phyloP scores from a whole-genome alignment of 1,140 invertebrate genomes.

The Manduca sexta region DNA sequence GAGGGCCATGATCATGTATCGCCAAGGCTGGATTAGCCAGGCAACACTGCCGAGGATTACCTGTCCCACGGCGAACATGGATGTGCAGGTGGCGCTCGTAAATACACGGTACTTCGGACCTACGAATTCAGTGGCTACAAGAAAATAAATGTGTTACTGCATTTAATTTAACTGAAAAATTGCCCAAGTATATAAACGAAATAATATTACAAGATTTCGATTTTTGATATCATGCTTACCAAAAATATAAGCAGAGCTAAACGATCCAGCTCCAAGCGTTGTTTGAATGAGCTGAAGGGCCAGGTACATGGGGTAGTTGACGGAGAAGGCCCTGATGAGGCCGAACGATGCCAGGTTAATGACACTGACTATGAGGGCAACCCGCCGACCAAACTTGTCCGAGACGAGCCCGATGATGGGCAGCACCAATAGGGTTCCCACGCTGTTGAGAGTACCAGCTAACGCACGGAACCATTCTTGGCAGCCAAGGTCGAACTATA shows the following conservation, averaged over 20 bases:
- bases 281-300: conserved; percentile 78
- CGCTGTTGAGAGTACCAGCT: conserved; percentile 35
- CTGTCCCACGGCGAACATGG: conserved; percentile 82
- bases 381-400: conserved; percentile 76
- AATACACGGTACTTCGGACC: conserved; percentile 81
- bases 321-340: conserved; percentile 76
- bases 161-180: too few relatives aligned
- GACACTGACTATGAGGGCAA: conserved; percentile 74
- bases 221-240: conserved; percentile 37
- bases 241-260: conserved; percentile 55
- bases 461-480: conserved; percentile 44
- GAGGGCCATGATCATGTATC: conserved; percentile 77
- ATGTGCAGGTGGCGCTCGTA: conserved; percentile 79
- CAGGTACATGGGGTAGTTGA: conserved; percentile 77
- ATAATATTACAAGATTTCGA: too few relatives aligned
- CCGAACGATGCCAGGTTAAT: conserved; percentile 74
- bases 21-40: conserved; percentile 81
- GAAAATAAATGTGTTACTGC: not conserved
- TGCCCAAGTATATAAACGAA: too few relatives aligned
- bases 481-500: conserved; percentile 44
- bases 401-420: conserved; percentile 78
- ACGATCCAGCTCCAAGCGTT: conserved; percentile 62
- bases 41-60: conserved; percentile 79
- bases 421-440: conserved; percentile 65
- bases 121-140: conserved; percentile 83